Evolutionary conservation across 2,113 vertebrate species (phyloP).

Genomic region (Malurus cyaneus): DNA sequence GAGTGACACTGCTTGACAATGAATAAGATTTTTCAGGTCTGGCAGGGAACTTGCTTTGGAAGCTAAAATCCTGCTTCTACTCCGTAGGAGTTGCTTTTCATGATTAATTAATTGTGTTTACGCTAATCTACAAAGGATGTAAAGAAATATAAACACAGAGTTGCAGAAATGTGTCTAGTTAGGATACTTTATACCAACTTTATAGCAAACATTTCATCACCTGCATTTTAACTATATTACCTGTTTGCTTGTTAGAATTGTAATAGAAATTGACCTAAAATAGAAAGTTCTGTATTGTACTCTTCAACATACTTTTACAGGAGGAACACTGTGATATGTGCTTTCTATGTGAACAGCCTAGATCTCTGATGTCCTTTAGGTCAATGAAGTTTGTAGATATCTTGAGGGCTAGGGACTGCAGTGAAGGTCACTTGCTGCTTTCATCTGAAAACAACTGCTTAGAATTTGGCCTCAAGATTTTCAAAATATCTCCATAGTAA

Average conservation of each 20-base stretch:
- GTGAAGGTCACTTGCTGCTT: background rate
- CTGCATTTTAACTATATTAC: background rate
- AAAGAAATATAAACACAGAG: conserved; percentile 41
- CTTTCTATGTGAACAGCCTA: background rate
- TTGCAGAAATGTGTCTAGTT: conserved; percentile 18
- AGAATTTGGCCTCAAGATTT: background rate
- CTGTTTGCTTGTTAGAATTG: background rate
- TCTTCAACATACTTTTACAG: background rate
- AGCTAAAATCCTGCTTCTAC: conserved; percentile 40
- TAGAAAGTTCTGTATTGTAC: background rate
- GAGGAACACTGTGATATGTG: background rate
- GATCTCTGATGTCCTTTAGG: background rate
- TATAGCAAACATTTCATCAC: conserved; percentile 23
- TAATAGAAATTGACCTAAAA: background rate
- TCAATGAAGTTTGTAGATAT: background rate
- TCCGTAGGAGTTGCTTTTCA: conserved; percentile 56
- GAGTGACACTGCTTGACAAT: conserved; percentile 59
- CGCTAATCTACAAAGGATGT: conserved; percentile 40
- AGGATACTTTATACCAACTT: conserved; percentile 2
- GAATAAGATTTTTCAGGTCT: conserved; percentile 65
- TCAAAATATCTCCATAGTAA: background rate
- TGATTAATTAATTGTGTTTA: conserved; percentile 70
- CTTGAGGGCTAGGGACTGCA: background rate
- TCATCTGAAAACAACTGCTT: background rate
- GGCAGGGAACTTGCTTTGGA: conserved; percentile 52